phyloP scores from a whole-genome alignment of 2,113 vertebrate genomes.

The Leptodactylus fuscus region DNA sequence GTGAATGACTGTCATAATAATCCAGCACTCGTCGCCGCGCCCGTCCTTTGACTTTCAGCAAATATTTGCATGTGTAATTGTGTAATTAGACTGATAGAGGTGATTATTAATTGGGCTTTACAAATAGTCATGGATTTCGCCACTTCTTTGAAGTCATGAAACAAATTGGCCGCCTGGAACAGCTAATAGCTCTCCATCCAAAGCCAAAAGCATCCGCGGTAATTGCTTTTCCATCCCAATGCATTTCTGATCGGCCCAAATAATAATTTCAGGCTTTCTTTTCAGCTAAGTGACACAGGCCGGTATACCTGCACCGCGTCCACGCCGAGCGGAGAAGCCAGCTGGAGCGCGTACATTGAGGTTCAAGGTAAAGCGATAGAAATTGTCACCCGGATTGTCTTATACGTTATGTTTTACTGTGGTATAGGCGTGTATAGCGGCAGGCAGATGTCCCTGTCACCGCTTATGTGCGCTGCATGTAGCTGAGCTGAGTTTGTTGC shows the following conservation, averaged over 20 bases:
- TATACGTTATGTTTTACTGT: no score
- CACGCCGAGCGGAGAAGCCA: constrained; percentile 93
- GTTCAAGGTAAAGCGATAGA: constrained; percentile 84
- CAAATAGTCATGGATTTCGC: constrained; percentile 49
- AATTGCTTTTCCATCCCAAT: constrained; percentile 69
- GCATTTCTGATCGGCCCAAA: constrained; percentile 67
- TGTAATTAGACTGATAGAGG: constrained; percentile 55
- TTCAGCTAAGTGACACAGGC: constrained; percentile 91
- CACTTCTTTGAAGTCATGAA: constrained; percentile 47
- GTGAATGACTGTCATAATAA: no score
- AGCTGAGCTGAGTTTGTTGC: neutral
- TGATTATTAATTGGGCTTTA: constrained; percentile 52
- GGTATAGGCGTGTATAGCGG: no score
- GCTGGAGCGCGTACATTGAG: constrained; percentile 93
- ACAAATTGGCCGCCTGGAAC: constrained; percentile 38
- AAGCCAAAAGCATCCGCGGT: constrained; percentile 44
- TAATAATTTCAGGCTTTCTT: constrained; percentile 64
- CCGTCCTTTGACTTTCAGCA: constrained; percentile 48
- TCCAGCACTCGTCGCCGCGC: neutral
- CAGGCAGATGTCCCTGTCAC: no score
- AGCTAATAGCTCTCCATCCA: constrained; percentile 40
- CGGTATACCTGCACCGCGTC: constrained; percentile 94
- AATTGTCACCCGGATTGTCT: neutral
- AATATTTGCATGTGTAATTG: constrained; percentile 56
- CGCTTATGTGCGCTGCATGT: no score